phyloP scores from a whole-genome alignment of 2,888 invertebrate species.

The Agrochola lota region DNA sequence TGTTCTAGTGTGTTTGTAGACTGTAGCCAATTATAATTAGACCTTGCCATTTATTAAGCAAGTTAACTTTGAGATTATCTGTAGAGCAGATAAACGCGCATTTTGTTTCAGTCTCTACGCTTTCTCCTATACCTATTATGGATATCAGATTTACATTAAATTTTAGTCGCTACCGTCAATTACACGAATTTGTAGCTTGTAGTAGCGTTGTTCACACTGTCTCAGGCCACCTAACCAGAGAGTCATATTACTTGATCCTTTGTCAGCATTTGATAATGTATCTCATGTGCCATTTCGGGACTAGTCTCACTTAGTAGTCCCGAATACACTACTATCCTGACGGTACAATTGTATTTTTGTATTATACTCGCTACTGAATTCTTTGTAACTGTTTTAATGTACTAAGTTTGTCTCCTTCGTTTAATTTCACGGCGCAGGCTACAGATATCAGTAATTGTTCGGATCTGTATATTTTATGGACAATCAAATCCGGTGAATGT shows the following conservation, averaged over 20 bases:
- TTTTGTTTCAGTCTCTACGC: not conserved
- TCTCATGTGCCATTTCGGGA: conserved; percentile 42
- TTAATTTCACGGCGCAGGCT: not conserved
- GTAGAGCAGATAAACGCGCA: conserved; percentile 1
- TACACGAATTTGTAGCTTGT: not conserved
- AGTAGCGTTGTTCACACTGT: not conserved
- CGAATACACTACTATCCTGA: not conserved
- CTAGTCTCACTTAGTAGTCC: conserved; percentile 46
- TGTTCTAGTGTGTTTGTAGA: no score
- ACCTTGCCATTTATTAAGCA: conserved; percentile 11
- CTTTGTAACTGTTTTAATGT: not conserved
- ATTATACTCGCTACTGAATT: conserved; percentile 11
- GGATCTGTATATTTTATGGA: not conserved
- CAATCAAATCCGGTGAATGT: not conserved
- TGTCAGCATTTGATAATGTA: not conserved
- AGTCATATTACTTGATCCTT: not conserved
- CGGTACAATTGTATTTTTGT: conserved; percentile 20
- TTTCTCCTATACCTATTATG: not conserved
- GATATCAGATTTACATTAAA: conserved; percentile 3
- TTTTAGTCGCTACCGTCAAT: not conserved
- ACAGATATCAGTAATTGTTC: not conserved
- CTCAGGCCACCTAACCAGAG: no score
- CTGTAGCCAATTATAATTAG: not conserved
- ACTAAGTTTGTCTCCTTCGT: conserved; percentile 15
- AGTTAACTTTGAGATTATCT: conserved; percentile 37